phyloP scores from a whole-genome alignment of 2,888 invertebrate genomes.

The Tipula lateralis region DNA sequence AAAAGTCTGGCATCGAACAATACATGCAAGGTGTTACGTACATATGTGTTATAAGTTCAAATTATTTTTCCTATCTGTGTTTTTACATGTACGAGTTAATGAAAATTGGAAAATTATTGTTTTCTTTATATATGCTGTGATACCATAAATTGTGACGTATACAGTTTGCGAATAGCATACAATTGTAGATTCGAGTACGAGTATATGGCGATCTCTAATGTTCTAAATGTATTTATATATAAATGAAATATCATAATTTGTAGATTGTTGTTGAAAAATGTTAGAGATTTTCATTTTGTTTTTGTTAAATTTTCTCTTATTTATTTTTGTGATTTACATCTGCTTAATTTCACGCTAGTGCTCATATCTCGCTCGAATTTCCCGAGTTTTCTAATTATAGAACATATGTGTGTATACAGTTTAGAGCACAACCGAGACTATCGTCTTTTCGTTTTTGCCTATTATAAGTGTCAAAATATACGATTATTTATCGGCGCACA shows the following conservation, averaged over 20 bases:
- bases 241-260: not conserved
- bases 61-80: too few relatives aligned
- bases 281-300: not conserved
- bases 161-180: not conserved
- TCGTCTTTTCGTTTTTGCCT: not conserved
- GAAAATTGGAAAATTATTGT: too few relatives aligned
- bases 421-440: not conserved
- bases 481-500: not conserved
- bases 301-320: not conserved
- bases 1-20: too few relatives aligned
- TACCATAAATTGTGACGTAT: too few relatives aligned
- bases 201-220: not conserved
- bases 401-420: not conserved
- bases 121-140: too few relatives aligned
- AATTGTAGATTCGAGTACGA: not conserved
- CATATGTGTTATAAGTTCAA: too few relatives aligned
- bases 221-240: not conserved
- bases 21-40: too few relatives aligned
- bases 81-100: too few relatives aligned
- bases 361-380: not conserved
- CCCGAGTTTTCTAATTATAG: not conserved
- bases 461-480: not conserved
- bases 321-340: not conserved
- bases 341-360: not conserved
- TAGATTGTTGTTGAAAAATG: not conserved